Evolutionary conservation across 1,140 invertebrate genomes (phyloP).

Genomic region (Drosophila leontia): DNA sequence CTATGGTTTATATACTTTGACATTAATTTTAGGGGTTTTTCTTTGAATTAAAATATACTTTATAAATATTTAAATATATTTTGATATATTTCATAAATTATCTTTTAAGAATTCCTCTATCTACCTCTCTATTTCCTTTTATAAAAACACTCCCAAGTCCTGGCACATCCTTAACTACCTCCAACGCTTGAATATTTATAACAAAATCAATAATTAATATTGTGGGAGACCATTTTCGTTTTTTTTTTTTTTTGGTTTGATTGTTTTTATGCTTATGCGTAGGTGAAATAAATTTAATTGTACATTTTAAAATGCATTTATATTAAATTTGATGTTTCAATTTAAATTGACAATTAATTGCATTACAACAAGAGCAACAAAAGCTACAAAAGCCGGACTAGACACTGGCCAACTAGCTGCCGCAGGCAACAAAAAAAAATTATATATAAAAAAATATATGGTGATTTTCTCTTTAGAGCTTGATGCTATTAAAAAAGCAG

Average conservation of each 20-base stretch:
- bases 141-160: not conserved
- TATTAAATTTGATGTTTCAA: conserved; percentile 81
- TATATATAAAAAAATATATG: conserved; percentile 10
- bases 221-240: conserved; percentile 34
- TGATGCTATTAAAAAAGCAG: conserved; percentile 44
- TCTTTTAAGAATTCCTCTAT: not conserved
- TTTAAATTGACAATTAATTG: conserved; percentile 81
- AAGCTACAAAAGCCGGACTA: conserved; percentile 41
- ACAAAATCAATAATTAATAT: conserved; percentile 77
- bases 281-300: conserved; percentile 75
- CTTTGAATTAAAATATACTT: too few species aligned
- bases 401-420: conserved; percentile 37
- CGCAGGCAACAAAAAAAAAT: conserved; percentile 15
- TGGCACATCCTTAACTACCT: not conserved
- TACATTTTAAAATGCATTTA: conserved; percentile 74
- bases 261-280: conserved; percentile 34
- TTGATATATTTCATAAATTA: not conserved
- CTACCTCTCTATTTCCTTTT: not conserved
- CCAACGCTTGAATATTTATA: conserved; percentile 39
- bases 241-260: conserved; percentile 3
- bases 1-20: too few species aligned
- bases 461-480: conserved; percentile 46
- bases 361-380: conserved; percentile 64
- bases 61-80: too few species aligned
- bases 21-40: too few species aligned